These are phyloP conservation scores for Tetragonula clypearis DNA, from an alignment of 1,140 invertebrate genomes.

Conservation along the genomic window DNA sequence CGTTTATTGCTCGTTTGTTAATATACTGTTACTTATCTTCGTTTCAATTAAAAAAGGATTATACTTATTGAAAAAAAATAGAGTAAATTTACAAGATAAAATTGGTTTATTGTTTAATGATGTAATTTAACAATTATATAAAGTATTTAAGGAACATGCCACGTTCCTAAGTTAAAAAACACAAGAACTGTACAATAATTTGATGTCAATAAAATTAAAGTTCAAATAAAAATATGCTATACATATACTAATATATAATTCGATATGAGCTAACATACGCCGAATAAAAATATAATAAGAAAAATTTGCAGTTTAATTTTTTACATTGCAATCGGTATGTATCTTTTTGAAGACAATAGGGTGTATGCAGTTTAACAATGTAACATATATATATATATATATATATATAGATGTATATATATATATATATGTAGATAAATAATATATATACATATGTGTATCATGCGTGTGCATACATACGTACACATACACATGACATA, in stretches of 20 bases:
- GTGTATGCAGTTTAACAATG: not conserved
- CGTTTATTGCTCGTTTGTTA: not conserved
- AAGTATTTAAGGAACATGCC: slow-evolving; percentile 66
- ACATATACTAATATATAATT: not conserved
- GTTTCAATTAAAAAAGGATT: not conserved
- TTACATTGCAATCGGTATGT: not conserved
- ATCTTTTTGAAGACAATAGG: slow-evolving; percentile 3
- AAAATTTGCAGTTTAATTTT: slow-evolving; percentile 4
- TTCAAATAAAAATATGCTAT: not conserved
- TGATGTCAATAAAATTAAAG: slow-evolving; percentile 22
- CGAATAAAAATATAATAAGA: slow-evolving; percentile 18
- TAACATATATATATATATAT: not conserved
- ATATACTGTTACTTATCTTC: not conserved
- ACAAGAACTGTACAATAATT: slow-evolving; percentile 48
- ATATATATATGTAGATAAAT: not conserved
- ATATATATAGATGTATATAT: not conserved
- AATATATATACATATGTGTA: not conserved
- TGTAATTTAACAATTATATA: slow-evolving; percentile 59
- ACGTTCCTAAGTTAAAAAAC: slow-evolving; percentile 43
- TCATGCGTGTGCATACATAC: not conserved
- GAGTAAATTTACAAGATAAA: slow-evolving; percentile 18
- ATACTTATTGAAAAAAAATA: not conserved
- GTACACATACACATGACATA: not conserved
- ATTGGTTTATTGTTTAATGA: slow-evolving; percentile 55
- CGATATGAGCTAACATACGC: not conserved